Evolutionary conservation across 2,113 vertebrate genomes (phyloP).

Genomic region (Dasyornis broadbenti): DNA sequence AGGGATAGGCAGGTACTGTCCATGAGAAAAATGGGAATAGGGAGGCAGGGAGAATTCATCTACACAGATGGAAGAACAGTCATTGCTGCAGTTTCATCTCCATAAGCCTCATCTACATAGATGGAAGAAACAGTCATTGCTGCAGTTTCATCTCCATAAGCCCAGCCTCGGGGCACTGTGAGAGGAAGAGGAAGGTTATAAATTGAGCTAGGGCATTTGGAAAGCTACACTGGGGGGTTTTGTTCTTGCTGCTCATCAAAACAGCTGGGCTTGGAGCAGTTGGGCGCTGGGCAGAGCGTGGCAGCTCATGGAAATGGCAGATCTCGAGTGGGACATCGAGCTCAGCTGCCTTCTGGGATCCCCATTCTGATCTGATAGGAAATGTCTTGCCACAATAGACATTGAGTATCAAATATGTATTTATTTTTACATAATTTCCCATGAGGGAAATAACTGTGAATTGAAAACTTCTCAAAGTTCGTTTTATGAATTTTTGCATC

Average conservation of each 20-base stretch:
- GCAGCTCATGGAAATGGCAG: background rate
- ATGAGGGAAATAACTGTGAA: constrained; percentile 1
- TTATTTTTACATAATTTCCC: constrained; percentile 43
- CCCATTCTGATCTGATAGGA: background rate
- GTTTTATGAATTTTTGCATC: background rate
- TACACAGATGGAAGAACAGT: background rate
- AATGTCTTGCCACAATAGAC: background rate
- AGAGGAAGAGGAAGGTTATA: background rate
- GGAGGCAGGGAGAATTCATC: background rate
- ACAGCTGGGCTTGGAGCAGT: background rate
- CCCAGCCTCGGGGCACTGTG: background rate
- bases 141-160: background rate
- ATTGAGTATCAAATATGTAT: background rate
- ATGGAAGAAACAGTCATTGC: no score
- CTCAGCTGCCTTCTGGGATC: background rate
- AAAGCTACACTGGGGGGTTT: background rate
- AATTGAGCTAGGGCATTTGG: background rate
- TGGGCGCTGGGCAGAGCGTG: background rate
- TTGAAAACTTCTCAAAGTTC: background rate
- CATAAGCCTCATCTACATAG: background rate
- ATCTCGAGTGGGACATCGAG: background rate
- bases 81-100: background rate
- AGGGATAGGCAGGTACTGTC: background rate
- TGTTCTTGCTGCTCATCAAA: background rate
- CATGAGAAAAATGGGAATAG: background rate